Percentiles rank a stretch among this genome's conserved stretches.
phyloP scores from a whole-genome alignment of 2,113 vertebrate genomes.

The Lathamus discolor region DNA sequence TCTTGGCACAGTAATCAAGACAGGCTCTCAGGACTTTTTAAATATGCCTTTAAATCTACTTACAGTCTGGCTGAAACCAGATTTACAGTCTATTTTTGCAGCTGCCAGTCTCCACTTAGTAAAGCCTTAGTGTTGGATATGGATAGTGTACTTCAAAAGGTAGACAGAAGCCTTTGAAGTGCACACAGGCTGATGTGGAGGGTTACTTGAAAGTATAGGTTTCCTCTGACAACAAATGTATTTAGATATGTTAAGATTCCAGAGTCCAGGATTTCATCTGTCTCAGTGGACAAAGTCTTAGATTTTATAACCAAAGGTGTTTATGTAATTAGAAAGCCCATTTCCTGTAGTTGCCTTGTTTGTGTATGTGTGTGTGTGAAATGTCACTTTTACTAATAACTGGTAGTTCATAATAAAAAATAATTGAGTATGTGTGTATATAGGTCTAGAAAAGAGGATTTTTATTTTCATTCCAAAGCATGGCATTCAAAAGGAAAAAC shows the following conservation, averaged over 20 bases:
- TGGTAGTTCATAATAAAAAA: background rate
- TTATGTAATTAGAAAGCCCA: background rate
- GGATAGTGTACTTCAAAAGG: conserved; percentile 53
- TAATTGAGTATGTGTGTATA: background rate
- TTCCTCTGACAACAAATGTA: background rate
- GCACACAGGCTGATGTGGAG: background rate
- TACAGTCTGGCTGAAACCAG: conserved; percentile 58
- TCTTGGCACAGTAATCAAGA: conserved; percentile 40
- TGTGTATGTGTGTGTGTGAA: background rate
- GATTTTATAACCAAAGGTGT: background rate
- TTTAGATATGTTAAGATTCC: background rate
- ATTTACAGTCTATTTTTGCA: conserved; percentile 68
- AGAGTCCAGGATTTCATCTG: background rate
- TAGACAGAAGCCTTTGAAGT: conserved; percentile 54
- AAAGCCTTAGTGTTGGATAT: background rate
- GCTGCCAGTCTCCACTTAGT: conserved; percentile 56
- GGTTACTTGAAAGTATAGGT: background rate
- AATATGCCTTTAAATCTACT: conserved; percentile 60
- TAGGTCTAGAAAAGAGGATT: background rate
- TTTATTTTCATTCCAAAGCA: background rate
- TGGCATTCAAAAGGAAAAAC: background rate
- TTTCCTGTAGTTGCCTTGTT: background rate
- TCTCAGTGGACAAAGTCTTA: background rate
- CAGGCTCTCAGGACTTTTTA: conserved; percentile 39
- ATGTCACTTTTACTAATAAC: background rate